A percentile compares a stretch with the other conserved stretches of the same genome.
Conservation (phyloP, 2,797 vertebrate genomes). For the Selene dorsalis region DNA sequence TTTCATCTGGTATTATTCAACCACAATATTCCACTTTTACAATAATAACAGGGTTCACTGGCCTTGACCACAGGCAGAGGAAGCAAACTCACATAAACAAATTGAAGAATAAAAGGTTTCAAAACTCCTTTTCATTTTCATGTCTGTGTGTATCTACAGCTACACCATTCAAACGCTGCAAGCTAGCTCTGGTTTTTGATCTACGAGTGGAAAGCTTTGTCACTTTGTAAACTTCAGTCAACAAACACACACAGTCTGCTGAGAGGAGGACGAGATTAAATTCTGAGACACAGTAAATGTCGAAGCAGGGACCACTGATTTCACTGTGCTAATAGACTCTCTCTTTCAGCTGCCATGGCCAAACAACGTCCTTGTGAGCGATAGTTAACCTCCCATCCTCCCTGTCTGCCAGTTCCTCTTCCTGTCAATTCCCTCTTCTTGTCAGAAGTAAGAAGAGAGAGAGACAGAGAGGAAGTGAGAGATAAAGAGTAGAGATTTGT, state of each 20-base stretch:
- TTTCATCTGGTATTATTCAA: neutral
- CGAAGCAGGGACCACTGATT: neutral
- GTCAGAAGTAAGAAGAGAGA: slow-evolving; percentile 1
- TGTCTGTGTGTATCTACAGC: neutral
- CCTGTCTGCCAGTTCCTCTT: neutral
- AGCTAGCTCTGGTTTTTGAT: neutral
- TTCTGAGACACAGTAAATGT: neutral
- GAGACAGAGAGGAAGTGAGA: neutral
- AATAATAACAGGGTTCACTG: neutral
- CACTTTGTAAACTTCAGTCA: neutral
- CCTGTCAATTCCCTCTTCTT: slow-evolving; percentile 17
- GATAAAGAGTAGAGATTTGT: slow-evolving; percentile 17
- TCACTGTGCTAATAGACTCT: neutral
- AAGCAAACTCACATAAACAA: neutral
- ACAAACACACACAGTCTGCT: neutral
- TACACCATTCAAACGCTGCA: neutral
- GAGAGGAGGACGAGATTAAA: neutral
- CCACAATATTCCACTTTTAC: neutral
- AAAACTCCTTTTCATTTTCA: neutral
- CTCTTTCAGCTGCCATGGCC: slow-evolving; percentile 5
- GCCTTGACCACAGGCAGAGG: neutral
- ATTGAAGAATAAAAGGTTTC: neutral
- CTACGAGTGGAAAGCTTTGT: neutral
- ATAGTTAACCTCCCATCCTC: slow-evolving; percentile 13
- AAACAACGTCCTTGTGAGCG: neutral